Evolutionary conservation across 2,113 vertebrate genomes (phyloP).

Genomic region (Hippocampus mohnikei): DNA sequence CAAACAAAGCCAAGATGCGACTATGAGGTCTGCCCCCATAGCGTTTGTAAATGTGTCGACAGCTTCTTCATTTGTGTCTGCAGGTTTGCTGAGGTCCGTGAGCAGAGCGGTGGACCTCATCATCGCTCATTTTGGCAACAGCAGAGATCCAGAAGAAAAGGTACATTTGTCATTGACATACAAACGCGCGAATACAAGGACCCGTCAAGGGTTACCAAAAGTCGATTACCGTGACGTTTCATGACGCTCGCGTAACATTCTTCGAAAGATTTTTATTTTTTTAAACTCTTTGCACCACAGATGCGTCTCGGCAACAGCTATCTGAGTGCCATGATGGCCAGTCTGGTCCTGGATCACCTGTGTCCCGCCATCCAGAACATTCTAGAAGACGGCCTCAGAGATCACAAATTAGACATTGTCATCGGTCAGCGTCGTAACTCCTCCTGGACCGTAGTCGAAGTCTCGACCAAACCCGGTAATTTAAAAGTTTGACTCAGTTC

Average conservation of each 20-base stretch:
- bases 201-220: background rate
- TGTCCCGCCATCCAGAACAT: slow-evolving; percentile 86
- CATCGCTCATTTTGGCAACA: slow-evolving; percentile 89
- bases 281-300: slow-evolving; percentile 56
- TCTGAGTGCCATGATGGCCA: slow-evolving; percentile 83
- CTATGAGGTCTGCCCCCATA: background rate
- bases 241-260: too few species aligned
- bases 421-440: slow-evolving; percentile 85
- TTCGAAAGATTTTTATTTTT: background rate
- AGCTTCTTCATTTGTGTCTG: slow-evolving; percentile 13
- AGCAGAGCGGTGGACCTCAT: slow-evolving; percentile 91
- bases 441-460: slow-evolving; percentile 88
- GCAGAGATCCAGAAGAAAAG: slow-evolving; percentile 88
- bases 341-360: slow-evolving; percentile 88
- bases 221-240: too few species aligned
- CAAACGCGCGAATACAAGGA: background rate
- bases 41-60: background rate
- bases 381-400: slow-evolving; percentile 86
- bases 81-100: slow-evolving; percentile 86
- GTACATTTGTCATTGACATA: slow-evolving; percentile 58
- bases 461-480: slow-evolving; percentile 84
- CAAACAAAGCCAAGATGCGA: background rate
- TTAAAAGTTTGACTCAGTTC: background rate
- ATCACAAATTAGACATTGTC: slow-evolving; percentile 88
- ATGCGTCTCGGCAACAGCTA: slow-evolving; percentile 91